Percentiles rank a stretch among this genome's conserved stretches.
Conservation (phyloP, 2,113 vertebrate genomes). For the Zosterops hypoxanthus region DNA sequence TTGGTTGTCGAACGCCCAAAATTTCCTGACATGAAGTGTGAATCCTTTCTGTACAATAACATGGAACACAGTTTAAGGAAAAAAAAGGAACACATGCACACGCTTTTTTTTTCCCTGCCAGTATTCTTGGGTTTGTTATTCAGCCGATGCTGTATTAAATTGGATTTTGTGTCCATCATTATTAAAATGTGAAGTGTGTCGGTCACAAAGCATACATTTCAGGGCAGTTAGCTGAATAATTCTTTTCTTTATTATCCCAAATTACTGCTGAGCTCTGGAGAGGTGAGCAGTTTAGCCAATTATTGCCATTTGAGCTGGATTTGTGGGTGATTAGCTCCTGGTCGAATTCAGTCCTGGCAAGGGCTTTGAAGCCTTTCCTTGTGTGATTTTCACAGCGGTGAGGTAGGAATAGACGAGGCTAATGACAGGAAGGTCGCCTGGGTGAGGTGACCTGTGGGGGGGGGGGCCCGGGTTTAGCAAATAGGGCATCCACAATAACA, state of each 20-base stretch:
- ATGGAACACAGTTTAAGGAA: background rate
- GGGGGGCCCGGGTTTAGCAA: conserved; percentile 76
- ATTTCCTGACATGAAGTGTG: conserved; percentile 2
- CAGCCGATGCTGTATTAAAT: conserved; percentile 69
- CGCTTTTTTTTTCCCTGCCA: background rate
- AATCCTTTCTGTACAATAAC: conserved; percentile 50
- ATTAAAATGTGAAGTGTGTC: conserved; percentile 86
- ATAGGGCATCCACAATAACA: conserved; percentile 84
- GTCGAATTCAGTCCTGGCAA: conserved; percentile 81
- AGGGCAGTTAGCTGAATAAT: conserved; percentile 85
- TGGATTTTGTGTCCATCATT: conserved; percentile 81
- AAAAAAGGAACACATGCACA: background rate
- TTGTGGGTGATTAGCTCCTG: conserved; percentile 88
- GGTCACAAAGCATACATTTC: conserved; percentile 82
- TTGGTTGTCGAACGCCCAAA: background rate
- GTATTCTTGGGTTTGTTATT: conserved; percentile 66
- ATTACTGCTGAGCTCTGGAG: conserved; percentile 88
- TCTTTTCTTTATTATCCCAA: conserved; percentile 86
- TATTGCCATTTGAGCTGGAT: conserved; percentile 88
- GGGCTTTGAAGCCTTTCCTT: conserved; percentile 80
- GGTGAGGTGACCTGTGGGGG: conserved; percentile 79
- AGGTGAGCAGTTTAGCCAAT: conserved; percentile 88
- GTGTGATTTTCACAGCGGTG: conserved; percentile 85
- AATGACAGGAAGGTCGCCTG: conserved; percentile 85
- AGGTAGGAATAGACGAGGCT: conserved; percentile 80